Evolutionary conservation across 2,113 vertebrate genomes (phyloP).

Genomic region (Eulemur macaco): DNA sequence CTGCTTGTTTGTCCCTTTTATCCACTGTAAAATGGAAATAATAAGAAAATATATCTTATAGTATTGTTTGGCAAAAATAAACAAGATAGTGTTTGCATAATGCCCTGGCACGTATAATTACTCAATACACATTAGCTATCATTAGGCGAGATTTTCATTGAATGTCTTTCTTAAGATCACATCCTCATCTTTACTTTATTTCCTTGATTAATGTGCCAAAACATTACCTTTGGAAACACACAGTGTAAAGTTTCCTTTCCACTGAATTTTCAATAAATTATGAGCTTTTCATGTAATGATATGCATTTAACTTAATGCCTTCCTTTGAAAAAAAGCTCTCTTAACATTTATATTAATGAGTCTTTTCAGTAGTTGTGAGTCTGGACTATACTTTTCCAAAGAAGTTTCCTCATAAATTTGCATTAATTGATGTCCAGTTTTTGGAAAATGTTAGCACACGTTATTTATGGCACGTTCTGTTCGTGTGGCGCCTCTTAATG

Average conservation of each 20-base stretch:
- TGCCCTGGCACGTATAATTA: rapidly evolving
- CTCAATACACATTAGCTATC: not conserved
- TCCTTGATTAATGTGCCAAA: slow-evolving; percentile 64
- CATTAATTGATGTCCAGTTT: slow-evolving; percentile 75
- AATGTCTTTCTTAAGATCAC: not conserved
- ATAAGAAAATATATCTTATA: not conserved
- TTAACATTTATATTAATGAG: slow-evolving; percentile 37
- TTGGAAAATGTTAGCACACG: slow-evolving; percentile 72
- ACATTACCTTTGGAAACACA: slow-evolving; percentile 62
- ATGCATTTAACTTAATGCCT: slow-evolving; percentile 59
- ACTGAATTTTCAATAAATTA: slow-evolving; percentile 27
- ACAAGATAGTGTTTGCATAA: not conserved
- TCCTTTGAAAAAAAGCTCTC: not conserved
- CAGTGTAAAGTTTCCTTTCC: slow-evolving; percentile 23
- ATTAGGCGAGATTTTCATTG: not conserved
- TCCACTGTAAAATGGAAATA: not conserved
- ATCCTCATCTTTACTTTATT: slow-evolving; percentile 49
- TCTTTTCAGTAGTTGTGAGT: slow-evolving; percentile 58
- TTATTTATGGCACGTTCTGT: slow-evolving; percentile 74
- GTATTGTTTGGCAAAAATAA: not conserved
- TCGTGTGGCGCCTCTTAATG: slow-evolving; percentile 68
- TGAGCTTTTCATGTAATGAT: slow-evolving; percentile 53
- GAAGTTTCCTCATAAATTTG: slow-evolving; percentile 75
- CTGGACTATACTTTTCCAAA: slow-evolving; percentile 59
- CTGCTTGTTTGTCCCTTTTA: not conserved